Percentiles rank a stretch among this genome's conserved stretches.
Evolutionary conservation across 2,888 invertebrate genomes (phyloP).

Genomic region (Athalia circularis): DNA sequence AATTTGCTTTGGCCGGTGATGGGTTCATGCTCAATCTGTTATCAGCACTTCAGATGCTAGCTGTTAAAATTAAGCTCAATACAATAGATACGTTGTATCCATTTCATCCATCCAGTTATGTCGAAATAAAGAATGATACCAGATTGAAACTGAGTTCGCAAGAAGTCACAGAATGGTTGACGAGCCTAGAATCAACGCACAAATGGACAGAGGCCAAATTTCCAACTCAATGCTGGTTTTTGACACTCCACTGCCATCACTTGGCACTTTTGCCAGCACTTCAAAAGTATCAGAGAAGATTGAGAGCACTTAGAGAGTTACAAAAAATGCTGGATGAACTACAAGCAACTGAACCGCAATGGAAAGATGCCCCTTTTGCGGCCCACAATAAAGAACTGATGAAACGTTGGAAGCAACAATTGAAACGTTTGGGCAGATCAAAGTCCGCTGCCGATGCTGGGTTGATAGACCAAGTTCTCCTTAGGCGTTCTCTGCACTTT

Average conservation of each 20-base stretch:
- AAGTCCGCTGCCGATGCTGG: slow-evolving; percentile 94
- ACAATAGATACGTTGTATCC: slow-evolving; percentile 93
- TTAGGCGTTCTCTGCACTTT: slow-evolving; percentile 89
- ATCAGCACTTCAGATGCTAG: slow-evolving; percentile 92
- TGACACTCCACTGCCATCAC: slow-evolving; percentile 96
- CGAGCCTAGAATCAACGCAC: slow-evolving; percentile 72
- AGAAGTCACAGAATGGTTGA: slow-evolving; percentile 63
- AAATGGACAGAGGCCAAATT: slow-evolving; percentile 90
- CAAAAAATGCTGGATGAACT: slow-evolving; percentile 92
- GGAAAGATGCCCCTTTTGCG: slow-evolving; percentile 86
- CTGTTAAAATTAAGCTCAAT: slow-evolving; percentile 92
- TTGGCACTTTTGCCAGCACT: slow-evolving; percentile 92
- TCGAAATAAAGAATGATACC: slow-evolving; percentile 87
- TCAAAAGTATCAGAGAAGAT: slow-evolving; percentile 87
- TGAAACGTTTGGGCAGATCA: slow-evolving; percentile 85
- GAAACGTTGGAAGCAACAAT: slow-evolving; percentile 91
- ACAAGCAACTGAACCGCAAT: slow-evolving; percentile 86
- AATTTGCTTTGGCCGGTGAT: slow-evolving; percentile 91
- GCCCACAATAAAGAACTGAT: slow-evolving; percentile 88
- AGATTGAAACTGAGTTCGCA: slow-evolving; percentile 86
- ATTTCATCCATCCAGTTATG: slow-evolving; percentile 86
- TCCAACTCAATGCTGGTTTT: slow-evolving; percentile 97
- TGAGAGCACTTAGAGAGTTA: slow-evolving; percentile 87
- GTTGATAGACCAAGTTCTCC: slow-evolving; percentile 88
- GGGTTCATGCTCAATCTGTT: slow-evolving; percentile 97